Conservation (phyloP, 2,113 vertebrate genomes). For the Chionis minor region DNA sequence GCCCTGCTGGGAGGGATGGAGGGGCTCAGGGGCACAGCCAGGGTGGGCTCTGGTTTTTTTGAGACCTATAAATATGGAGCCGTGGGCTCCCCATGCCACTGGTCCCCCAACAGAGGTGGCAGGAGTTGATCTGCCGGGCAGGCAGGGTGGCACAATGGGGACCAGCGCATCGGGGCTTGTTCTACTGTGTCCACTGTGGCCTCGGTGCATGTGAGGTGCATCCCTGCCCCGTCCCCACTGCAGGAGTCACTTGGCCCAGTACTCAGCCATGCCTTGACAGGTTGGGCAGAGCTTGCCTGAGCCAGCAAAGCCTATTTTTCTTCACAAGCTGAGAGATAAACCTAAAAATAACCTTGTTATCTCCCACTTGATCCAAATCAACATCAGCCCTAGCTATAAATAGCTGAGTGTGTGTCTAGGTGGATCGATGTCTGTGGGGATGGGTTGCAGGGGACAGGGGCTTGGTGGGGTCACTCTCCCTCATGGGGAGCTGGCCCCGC, state of each 20-base stretch:
- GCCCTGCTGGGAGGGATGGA: not conserved
- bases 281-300: not conserved
- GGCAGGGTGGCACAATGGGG: not conserved
- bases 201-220: fast-evolving
- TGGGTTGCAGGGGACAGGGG: fast-evolving
- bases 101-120: not conserved
- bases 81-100: not conserved
- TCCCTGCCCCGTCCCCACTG: fast-evolving
- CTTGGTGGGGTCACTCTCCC: not conserved
- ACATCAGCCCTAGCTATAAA: not conserved
- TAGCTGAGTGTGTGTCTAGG: not conserved
- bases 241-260: not conserved
- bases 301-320: slow-evolving; percentile 7
- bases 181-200: not conserved
- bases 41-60: not conserved
- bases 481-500: fast-evolving
- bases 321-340: not conserved
- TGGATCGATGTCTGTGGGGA: not conserved
- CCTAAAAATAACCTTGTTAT: slow-evolving; percentile 50
- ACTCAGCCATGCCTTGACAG: fast-evolving
- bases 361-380: not conserved
- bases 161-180: fast-evolving
- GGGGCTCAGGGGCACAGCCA: not conserved
- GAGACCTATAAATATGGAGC: not conserved
- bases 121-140: fast-evolving